A percentile compares a stretch with the other conserved stretches of the same genome.
Evolutionary conservation across 2,797 vertebrate genomes (phyloP).

Genomic region (Neoniphon sammara): DNA sequence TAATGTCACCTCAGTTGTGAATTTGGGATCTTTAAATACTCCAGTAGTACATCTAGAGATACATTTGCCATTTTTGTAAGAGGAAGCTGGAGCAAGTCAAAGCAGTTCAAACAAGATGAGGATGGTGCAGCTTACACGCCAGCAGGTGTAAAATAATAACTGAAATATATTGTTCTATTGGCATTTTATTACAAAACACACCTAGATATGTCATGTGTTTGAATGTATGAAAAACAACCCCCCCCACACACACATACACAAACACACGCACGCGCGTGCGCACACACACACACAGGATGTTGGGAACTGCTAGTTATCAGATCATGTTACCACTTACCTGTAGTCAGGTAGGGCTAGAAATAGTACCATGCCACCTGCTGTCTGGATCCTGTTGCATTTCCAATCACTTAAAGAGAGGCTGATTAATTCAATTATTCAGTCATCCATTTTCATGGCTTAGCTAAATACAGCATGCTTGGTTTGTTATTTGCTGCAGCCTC

Average conservation of each 20-base stretch:
- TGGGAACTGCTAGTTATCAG: slow-evolving; percentile 80
- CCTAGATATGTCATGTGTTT: slow-evolving; percentile 40
- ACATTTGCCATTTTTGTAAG: background rate
- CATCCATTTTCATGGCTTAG: slow-evolving; percentile 80
- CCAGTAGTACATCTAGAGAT: background rate
- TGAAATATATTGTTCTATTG: slow-evolving; percentile 40
- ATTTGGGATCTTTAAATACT: background rate
- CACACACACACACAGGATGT: slow-evolving; percentile 63
- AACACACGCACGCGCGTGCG: too few relatives aligned
- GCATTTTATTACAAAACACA: background rate
- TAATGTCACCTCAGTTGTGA: background rate
- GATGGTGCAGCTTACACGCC: background rate
- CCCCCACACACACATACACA: too few relatives aligned
- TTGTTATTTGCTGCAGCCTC: slow-evolving; percentile 52
- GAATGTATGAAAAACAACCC: background rate
- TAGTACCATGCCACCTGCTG: slow-evolving; percentile 83
- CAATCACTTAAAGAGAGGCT: slow-evolving; percentile 84
- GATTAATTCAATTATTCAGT: slow-evolving; percentile 86
- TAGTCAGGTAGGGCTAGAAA: slow-evolving; percentile 76
- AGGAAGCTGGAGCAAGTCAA: slow-evolving; percentile 5
- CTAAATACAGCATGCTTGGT: slow-evolving; percentile 58
- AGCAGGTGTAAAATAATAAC: slow-evolving; percentile 14
- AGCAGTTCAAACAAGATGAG: slow-evolving; percentile 9
- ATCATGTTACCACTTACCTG: slow-evolving; percentile 84
- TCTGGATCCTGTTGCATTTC: slow-evolving; percentile 84